phyloP scores from a whole-genome alignment of 2,888 invertebrate species.

The Actias luna region DNA sequence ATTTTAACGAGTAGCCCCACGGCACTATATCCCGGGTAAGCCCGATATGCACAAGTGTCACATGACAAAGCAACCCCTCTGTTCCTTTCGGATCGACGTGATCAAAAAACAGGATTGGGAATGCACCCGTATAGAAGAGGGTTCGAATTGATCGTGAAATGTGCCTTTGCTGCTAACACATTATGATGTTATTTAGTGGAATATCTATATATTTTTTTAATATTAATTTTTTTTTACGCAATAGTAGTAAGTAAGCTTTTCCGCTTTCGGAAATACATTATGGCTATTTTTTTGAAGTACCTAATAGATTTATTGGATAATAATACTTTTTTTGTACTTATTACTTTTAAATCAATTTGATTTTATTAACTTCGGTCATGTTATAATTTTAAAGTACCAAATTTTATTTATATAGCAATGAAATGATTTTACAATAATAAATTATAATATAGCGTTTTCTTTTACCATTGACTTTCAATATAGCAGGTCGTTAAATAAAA shows the following conservation, averaged over 20 bases:
- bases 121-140: constrained; percentile 66
- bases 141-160: constrained; percentile 33
- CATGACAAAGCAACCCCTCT: constrained; percentile 76
- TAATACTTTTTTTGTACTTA: too few relatives aligned
- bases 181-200: constrained; percentile 12
- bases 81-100: constrained; percentile 64
- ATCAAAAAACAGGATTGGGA: constrained; percentile 71
- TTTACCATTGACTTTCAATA: not conserved
- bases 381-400: too few relatives aligned
- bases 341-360: too few relatives aligned
- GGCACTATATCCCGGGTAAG: constrained; percentile 47
- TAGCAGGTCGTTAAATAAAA: not conserved
- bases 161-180: not conserved
- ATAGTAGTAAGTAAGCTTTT: not conserved
- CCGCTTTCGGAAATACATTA: not conserved
- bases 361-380: too few relatives aligned
- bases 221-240: not conserved
- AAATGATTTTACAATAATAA: too few relatives aligned
- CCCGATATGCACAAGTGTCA: constrained; percentile 73
- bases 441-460: not conserved
- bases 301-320: too few relatives aligned
- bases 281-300: not conserved
- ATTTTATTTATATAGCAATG: too few relatives aligned
- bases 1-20: constrained; percentile 66
- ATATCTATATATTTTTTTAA: not conserved